Conservation (phyloP, 1,140 invertebrate species). For the Drosophila bipectinata region DNA sequence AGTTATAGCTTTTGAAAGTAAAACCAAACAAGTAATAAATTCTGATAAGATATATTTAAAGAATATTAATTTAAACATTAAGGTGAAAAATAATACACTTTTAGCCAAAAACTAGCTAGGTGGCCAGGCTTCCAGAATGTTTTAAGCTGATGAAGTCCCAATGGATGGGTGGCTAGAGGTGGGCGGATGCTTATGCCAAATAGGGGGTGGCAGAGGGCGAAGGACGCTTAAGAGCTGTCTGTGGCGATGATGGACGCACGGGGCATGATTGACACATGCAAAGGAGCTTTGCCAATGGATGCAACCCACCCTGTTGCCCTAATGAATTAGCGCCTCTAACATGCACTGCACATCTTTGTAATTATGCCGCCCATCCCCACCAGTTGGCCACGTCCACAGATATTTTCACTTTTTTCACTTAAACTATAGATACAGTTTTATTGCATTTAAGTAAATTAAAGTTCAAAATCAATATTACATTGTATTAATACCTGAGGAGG, state of each 20-base stretch:
- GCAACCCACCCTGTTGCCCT: conserved; percentile 47
- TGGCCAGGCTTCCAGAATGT: background rate
- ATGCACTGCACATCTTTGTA: conserved; percentile 28
- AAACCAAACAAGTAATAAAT: too few relatives aligned
- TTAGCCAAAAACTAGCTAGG: conserved; percentile 8
- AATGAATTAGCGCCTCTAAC: conserved; percentile 36
- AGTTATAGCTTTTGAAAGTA: too few relatives aligned
- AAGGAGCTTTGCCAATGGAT: conserved; percentile 35
- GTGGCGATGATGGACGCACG: conserved; percentile 22
- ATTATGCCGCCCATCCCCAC: conserved; percentile 18
- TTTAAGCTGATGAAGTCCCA: conserved; percentile 50
- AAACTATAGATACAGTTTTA: background rate
- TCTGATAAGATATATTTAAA: too few relatives aligned
- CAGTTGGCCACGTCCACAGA: background rate
- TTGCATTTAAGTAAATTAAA: background rate
- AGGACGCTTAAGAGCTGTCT: conserved; percentile 16
- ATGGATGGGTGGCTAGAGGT: background rate
- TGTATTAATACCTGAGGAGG: background rate
- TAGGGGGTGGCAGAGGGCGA: background rate
- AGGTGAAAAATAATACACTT: background rate
- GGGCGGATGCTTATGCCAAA: background rate
- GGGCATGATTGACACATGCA: conserved; percentile 51
- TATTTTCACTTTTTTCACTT: background rate
- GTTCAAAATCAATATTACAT: background rate
- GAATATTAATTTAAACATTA: background rate